Conservation (phyloP, 2,888 invertebrate genomes). For the Alsophila aescularia region DNA sequence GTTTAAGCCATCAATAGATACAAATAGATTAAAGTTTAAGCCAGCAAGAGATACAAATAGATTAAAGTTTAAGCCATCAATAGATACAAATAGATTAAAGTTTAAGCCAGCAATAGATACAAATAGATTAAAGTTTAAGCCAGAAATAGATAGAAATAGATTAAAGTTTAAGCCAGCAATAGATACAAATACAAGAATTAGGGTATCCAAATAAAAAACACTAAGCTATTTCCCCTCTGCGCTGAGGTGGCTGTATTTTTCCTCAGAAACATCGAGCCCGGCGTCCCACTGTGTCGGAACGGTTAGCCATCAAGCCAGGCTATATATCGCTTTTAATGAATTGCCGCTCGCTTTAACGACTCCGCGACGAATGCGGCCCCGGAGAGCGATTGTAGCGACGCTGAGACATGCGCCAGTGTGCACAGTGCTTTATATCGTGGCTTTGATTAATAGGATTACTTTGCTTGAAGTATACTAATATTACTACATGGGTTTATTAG, state of each 20-base stretch:
- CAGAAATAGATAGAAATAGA: no score
- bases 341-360: slow-evolving; percentile 53
- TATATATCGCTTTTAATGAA: slow-evolving; percentile 60
- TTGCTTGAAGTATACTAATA: background rate
- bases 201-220: no score
- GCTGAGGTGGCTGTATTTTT: background rate
- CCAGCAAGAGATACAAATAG: no score
- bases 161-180: no score
- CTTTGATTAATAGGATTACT: slow-evolving; percentile 1
- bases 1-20: no score
- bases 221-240: background rate
- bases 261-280: background rate
- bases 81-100: no score
- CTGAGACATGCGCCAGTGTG: background rate
- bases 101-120: no score
- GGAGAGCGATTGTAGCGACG: slow-evolving; percentile 48
- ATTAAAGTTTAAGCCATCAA: no score
- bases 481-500: no score
- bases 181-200: no score
- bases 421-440: background rate
- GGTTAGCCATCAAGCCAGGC: slow-evolving; percentile 35
- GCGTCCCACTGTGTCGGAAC: slow-evolving; percentile 9
- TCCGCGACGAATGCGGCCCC: slow-evolving; percentile 55
- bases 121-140: no score
- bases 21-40: no score